Base-by-base conservation (phyloP, 2,113 vertebrate genomes). In the Thymallus thymallus region DNA sequence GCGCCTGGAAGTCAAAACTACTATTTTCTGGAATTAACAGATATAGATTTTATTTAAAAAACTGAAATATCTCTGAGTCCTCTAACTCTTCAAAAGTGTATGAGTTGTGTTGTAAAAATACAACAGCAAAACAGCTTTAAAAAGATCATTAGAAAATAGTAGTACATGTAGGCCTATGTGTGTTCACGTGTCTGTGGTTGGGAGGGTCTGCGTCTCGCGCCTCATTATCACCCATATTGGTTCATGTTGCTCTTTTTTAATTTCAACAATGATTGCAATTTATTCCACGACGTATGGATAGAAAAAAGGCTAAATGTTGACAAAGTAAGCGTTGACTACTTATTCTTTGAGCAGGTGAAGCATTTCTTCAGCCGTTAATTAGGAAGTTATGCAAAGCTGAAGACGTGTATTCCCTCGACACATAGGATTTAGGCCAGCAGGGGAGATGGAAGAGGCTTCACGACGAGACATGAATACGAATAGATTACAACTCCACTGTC, bases 391-490 rank as follows among this genome's bases (percentile, higher is more conserved):
- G 30, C 64, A 66, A 60, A 35, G 18, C 64, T 16, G 64, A 32
- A 16, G 29, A 46, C 6, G 41, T 48, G 73, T 86, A 76, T 81
- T 84, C 79, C 84, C 68, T 67, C 72, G 73, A 73, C 71, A 77
- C 76, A 80, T 72, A 82, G 77, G 73, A 71, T 85, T 79, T 82
- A 76, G 73, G 82, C 73, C 73, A 56, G 26, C 56, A 73, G 72
- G 79, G 73, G 80, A 78, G 72, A 66, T 70, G 71, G 80, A 78
- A 75, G 84, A 82, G 89, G 76, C 76, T 82, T 73, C 69, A 72
- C 75, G 20, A 80, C 78, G 87, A 82, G 80, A 80, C 46, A 79
- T 81, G 76, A 83, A 85, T 83, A 74, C 84, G 82, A 86, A 87
- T 82, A 80, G 74, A 76, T 60, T 69, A 62, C 45, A 26, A 77